A percentile compares a stretch with the other conserved stretches of the same genome.
These are phyloP conservation scores for Dendrophyllia cribrosa DNA, from an alignment of 64 coral and sea anemone genomes.

Conservation along the genomic window DNA sequence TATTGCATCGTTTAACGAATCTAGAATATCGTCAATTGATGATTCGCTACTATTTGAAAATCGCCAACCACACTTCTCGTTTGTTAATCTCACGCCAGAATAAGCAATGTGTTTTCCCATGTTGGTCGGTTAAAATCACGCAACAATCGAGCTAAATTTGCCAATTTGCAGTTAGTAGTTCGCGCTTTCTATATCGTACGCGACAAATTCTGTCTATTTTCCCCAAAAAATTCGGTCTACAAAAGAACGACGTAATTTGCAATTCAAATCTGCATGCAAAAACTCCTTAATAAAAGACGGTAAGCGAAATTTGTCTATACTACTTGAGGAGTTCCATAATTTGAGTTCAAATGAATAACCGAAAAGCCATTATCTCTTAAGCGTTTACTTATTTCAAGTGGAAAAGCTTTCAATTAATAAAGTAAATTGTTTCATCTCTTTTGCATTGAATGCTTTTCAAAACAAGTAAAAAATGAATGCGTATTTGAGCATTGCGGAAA, in stretches of 20 bases:
- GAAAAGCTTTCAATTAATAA: neutral
- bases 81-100: conserved; percentile 16
- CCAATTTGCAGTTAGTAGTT: neutral
- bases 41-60: conserved; percentile 36
- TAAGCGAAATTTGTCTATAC: neutral
- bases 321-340: neutral
- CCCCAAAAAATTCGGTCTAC: neutral
- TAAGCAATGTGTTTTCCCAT: conserved; percentile 13
- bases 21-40: conserved; percentile 49
- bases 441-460: neutral
- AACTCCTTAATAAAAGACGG: neutral
- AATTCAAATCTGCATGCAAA: conserved; percentile 4
- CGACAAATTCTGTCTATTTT: neutral
- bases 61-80: conserved; percentile 6
- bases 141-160: neutral
- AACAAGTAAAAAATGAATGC: neutral
- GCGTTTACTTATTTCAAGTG: neutral
- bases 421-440: neutral
- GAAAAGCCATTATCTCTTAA: neutral
- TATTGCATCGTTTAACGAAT: conserved; percentile 66
- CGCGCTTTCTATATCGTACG: neutral
- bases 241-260: neutral
- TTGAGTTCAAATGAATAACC: neutral
- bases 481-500: neutral
- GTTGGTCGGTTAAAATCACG: neutral